phyloP scores from a whole-genome alignment of 2,113 vertebrate genomes.

The Archilochus colubris region DNA sequence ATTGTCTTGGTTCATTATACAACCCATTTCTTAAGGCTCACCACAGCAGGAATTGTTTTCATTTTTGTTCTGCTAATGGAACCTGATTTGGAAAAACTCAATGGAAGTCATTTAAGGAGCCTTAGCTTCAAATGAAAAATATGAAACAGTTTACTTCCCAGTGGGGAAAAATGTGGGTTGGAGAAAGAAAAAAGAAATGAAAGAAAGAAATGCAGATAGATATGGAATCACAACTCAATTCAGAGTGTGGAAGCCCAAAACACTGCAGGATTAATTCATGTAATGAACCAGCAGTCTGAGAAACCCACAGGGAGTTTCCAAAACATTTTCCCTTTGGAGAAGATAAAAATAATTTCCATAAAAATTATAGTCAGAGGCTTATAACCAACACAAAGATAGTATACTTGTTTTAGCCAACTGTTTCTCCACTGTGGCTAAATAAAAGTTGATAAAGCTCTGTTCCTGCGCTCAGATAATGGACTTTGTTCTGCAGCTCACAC shows the following conservation, averaged over 20 bases:
- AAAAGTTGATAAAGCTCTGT: background rate
- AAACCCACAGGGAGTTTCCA: constrained; percentile 42
- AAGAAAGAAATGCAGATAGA: constrained; percentile 39
- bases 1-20: constrained; percentile 43
- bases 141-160: constrained; percentile 48
- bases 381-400: background rate
- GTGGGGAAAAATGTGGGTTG: constrained; percentile 28
- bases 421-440: background rate
- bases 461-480: background rate
- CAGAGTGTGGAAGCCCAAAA: background rate
- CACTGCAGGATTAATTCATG: constrained; percentile 30
- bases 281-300: constrained; percentile 15
- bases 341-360: constrained; percentile 46
- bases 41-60: constrained; percentile 45
- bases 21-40: constrained; percentile 35
- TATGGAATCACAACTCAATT: constrained; percentile 3
- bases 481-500: background rate
- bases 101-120: background rate
- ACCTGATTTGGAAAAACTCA: constrained; percentile 48
- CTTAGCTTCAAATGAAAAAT: constrained; percentile 43
- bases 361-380: constrained; percentile 25
- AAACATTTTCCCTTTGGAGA: constrained; percentile 35
- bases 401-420: background rate
- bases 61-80: constrained; percentile 50
- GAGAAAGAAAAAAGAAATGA: background rate